Base-by-base conservation (phyloP, 2,113 vertebrate species). In the Dermatemys mawii region DNA sequence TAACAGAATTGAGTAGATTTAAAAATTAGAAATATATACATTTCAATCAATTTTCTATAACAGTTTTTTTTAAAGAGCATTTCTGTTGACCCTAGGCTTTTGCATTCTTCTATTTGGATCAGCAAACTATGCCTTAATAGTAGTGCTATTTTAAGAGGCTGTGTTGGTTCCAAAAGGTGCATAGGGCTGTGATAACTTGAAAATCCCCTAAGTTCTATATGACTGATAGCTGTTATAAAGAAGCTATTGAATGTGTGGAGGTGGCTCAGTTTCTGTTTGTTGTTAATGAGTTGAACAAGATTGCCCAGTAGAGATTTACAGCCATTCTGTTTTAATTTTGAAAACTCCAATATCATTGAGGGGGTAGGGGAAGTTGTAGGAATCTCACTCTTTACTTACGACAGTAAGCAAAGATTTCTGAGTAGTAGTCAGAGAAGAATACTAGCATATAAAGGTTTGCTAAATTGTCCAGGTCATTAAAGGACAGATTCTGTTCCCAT, bases 91-190 rank as follows among this genome's bases (percentile, higher is more conserved):
- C 73, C 55, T 41, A 93, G 87, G 11, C 5, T 83, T 94, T 83
- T 87, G 50, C 83, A 13, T 86, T 95, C 60, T 3, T 46, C 48
- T 75, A 84, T 44, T 70, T 70, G 46, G 81, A 2, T 1, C 0
- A 57, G 82, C 81, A 88, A 35, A 29, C 14, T 1, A 35, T 76
- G 95, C 88, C 83, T 48, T 83, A 3, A 73, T 50, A 41, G 6
- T 78, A 46, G 24, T 50, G 90, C 86, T 88, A n/a, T 94, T 95
- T 90, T 63, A 88, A 90, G 63, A 93, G 76, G 35, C 81, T 81
- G n/a, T 73, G 27, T 81, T 95, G 41, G 78, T 95, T 91, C 48
- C 83, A 12, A 44, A 67, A 16, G 57, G 29, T 44, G 86, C 19
- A 26, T 48, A 26, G 21, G 13, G 49, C 2, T 87, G 17, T 22